phyloP scores from a whole-genome alignment of 2,113 vertebrate genomes.

The Cyrtonyx montezumae region DNA sequence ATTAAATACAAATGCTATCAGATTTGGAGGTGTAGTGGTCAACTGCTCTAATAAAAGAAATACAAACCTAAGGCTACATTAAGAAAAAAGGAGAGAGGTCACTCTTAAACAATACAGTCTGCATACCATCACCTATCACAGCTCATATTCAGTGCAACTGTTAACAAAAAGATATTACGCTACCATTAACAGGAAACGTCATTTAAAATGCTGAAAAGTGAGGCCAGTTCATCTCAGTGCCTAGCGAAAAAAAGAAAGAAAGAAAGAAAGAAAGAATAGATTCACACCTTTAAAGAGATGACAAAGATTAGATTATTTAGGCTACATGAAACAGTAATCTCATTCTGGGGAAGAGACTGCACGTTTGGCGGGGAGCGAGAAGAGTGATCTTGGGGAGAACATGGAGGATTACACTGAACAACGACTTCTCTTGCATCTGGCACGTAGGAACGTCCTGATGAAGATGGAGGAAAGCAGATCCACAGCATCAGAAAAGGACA shows the following conservation, averaged over 20 bases:
- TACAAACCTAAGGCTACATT: neutral
- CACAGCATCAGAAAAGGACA: neutral
- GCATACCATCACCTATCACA: slow-evolving; percentile 14
- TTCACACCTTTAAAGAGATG: slow-evolving; percentile 39
- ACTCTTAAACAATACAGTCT: neutral
- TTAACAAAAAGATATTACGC: neutral
- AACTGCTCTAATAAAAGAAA: slow-evolving; percentile 49
- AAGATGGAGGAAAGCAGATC: neutral
- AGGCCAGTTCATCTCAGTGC: slow-evolving; percentile 1
- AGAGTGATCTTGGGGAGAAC: neutral
- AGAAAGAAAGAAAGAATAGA: neutral
- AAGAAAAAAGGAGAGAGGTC: slow-evolving; percentile 7
- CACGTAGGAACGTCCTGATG: neutral
- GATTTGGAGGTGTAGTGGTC: slow-evolving; percentile 38
- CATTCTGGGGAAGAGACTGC: neutral
- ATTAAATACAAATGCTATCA: slow-evolving; percentile 49
- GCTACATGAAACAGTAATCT: neutral
- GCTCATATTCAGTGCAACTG: neutral
- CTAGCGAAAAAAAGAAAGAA: neutral
- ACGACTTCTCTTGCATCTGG: neutral
- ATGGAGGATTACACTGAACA: neutral
- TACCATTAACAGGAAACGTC: slow-evolving; percentile 27
- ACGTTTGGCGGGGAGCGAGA: neutral
- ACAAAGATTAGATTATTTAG: slow-evolving; percentile 25
- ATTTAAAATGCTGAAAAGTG: slow-evolving; percentile 25